Conservation (phyloP, 2,888 invertebrate species). For the Eucera pruinosa region DNA sequence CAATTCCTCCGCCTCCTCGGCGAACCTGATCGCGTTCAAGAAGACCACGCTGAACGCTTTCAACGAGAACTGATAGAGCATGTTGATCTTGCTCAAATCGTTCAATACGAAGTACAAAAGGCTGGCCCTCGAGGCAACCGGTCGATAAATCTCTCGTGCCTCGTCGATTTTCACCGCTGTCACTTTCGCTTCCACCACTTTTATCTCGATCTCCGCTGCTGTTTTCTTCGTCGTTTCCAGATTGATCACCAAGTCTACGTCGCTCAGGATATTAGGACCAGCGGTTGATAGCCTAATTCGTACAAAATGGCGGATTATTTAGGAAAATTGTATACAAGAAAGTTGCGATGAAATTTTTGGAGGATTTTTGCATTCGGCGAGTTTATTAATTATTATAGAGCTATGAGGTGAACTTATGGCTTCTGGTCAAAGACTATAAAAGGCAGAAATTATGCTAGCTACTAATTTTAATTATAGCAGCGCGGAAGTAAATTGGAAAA, state of each 20-base stretch:
- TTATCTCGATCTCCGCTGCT: constrained; percentile 94
- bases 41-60: constrained; percentile 97
- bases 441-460: too few species aligned
- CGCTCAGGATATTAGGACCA: constrained; percentile 95
- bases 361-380: too few species aligned
- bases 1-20: constrained; percentile 89
- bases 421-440: too few species aligned
- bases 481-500: too few species aligned
- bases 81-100: constrained; percentile 95
- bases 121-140: constrained; percentile 94
- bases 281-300: constrained; percentile 95
- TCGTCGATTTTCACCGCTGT: constrained; percentile 95
- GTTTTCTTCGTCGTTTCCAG: constrained; percentile 97
- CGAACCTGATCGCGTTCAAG: constrained; percentile 91
- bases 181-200: constrained; percentile 94
- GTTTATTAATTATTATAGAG: too few species aligned
- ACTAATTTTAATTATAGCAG: too few species aligned
- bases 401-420: too few species aligned
- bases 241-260: constrained; percentile 95
- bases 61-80: constrained; percentile 97
- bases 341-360: too few species aligned
- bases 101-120: constrained; percentile 97
- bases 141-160: constrained; percentile 94
- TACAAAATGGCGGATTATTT: too few species aligned
- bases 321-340: too few species aligned